Percentiles rank a stretch among this genome's conserved stretches.
These are phyloP conservation scores for Rallus limicola DNA, from an alignment of 2,113 vertebrate genomes.

Conservation along the genomic window DNA sequence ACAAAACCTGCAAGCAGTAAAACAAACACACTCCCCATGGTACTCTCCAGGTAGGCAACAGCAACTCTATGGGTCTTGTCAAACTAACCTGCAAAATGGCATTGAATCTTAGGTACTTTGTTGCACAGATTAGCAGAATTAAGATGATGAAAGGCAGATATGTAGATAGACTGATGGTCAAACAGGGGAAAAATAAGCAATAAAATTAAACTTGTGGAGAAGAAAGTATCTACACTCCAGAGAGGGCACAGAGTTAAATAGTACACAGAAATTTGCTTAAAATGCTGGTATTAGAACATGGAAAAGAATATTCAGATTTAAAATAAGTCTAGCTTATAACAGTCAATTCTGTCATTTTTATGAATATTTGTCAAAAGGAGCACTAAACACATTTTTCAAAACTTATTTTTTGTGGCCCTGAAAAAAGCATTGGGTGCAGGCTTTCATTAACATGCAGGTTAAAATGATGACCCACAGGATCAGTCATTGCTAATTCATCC, in stretches of 20 bases:
- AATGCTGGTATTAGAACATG: background rate
- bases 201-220: background rate
- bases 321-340: background rate
- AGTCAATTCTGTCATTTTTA: background rate
- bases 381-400: background rate
- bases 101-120: background rate
- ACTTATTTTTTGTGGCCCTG: background rate
- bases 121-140: background rate
- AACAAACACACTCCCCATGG: background rate
- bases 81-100: background rate
- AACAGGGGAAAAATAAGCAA: background rate
- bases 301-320: background rate
- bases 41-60: background rate
- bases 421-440: background rate
- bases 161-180: background rate
- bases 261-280: background rate
- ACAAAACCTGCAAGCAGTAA: background rate
- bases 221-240: background rate
- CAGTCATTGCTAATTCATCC: background rate
- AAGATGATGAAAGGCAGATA: background rate
- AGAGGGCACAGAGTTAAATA: background rate
- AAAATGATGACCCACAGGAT: background rate
- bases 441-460: background rate
- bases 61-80: background rate
- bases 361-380: background rate